These are phyloP conservation scores for Melanerpes formicivorus DNA, from an alignment of 2,113 vertebrate species.

Conservation along the genomic window DNA sequence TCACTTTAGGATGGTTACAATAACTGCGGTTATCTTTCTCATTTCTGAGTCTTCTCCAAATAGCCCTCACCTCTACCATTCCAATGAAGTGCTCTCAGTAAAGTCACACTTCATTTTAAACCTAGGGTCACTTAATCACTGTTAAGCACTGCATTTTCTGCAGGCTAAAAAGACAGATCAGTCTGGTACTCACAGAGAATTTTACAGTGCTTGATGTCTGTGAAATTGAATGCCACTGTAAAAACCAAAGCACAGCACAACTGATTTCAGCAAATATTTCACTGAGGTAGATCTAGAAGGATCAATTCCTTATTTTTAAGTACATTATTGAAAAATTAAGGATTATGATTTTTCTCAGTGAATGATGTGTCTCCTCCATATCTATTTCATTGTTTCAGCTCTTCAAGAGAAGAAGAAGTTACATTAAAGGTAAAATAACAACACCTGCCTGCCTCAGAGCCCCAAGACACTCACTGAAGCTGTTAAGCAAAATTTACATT, in stretches of 20 bases:
- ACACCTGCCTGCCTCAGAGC: too few relatives aligned
- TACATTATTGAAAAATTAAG: background rate
- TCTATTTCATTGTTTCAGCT: background rate
- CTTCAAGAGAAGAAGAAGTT: background rate
- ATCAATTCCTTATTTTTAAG: background rate
- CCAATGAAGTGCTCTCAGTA: background rate
- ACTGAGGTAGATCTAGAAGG: background rate
- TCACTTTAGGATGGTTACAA: background rate
- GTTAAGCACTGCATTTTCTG: background rate
- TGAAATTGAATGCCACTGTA: background rate
- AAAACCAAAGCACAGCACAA: background rate
- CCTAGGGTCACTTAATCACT: background rate
- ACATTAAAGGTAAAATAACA: too few relatives aligned
- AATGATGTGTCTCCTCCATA: background rate
- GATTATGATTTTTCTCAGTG: background rate
- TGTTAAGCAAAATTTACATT: too few relatives aligned
- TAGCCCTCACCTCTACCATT: background rate
- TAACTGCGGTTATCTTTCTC: background rate
- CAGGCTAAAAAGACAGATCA: background rate
- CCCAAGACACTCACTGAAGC: too few relatives aligned
- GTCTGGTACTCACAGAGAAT: background rate
- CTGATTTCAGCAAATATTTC: background rate
- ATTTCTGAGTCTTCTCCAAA: background rate
- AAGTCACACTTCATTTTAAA: constrained; percentile 1
- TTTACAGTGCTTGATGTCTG: background rate